Base-by-base conservation (phyloP, 2,797 vertebrate genomes). In the Pantherophis vulpinus region DNA sequence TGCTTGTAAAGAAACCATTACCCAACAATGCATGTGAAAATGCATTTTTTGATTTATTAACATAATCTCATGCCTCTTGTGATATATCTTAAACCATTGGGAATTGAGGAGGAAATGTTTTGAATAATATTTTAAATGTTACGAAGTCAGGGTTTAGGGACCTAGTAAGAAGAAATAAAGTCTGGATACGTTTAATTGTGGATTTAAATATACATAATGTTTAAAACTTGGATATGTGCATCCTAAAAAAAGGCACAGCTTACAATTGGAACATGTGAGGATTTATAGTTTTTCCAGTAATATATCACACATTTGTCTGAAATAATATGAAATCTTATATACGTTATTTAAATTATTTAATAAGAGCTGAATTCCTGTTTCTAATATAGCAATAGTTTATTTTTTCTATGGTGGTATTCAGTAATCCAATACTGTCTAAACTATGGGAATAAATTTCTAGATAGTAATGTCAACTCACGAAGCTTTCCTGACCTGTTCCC, bases 11-110 rank as follows among this genome's bases (percentile, higher is more conserved):
- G 93, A 94, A 66, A 11, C 51, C 91, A 9, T 83, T 87, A 79
- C 58, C 83, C 13, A 74, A 10, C 54, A 95, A 89, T 94, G 55
- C 83, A 90, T 87, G 94, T 92, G 91, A 92, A 96, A 93, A 96
- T 94, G 0, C 10, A 58, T 55, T 91, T 90, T 86, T 92, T 92
- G 60, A 88, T 32, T 83, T 88, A 16, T 91, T 91, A 87, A 47
- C 37, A 89, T 58, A 27, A 87, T 70, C 87, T 89, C 59, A 25
- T 87, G 83, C 91, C 94, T n/a, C 25, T 93, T 94, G 74, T 93
- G 83, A 66, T 79, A 51, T 66, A 51, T 66, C 93, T 93, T 93
- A 89, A 91, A 37, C 93, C 89, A 32, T 9, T n/a, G 56, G 91
- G 92, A 55, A 42, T 18, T 18, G 66, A 54, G n/a, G 93, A 89